Percentiles rank a stretch among this genome's conserved stretches.
These are phyloP conservation scores for Oryzias dopingdopingensis DNA, from an alignment of 2,797 vertebrate genomes.

Conservation along the genomic window DNA sequence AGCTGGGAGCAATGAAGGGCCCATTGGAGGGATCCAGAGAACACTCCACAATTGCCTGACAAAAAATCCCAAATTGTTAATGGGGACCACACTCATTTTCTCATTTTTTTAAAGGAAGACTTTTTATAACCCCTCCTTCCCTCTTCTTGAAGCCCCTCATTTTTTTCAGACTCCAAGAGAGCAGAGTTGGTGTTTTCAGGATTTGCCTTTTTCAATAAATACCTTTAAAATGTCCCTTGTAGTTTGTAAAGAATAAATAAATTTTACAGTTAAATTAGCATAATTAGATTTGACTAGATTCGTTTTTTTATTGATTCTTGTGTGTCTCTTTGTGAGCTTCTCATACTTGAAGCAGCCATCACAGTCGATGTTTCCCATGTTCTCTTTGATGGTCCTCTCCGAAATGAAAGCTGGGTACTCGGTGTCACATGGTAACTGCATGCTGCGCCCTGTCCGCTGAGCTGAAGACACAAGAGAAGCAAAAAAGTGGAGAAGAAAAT, in stretches of 20 bases:
- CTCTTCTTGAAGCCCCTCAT: conserved; percentile 56
- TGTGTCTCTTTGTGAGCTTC: conserved; percentile 12
- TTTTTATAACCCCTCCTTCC: conserved; percentile 57
- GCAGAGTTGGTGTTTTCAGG: conserved; percentile 29
- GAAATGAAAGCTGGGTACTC: conserved; percentile 98
- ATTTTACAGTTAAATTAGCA: too few relatives aligned
- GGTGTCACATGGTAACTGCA: conserved; percentile 93
- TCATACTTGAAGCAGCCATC: conserved; percentile 94
- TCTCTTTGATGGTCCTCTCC: conserved; percentile 98
- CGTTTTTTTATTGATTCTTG: neutral
- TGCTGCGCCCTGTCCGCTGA: conserved; percentile 85
- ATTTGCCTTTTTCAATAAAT: conserved; percentile 43
- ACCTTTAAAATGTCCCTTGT: conserved; percentile 44
- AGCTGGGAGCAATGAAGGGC: conserved; percentile 81
- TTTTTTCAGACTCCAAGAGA: conserved; percentile 58
- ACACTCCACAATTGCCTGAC: conserved; percentile 79
- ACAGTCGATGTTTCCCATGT: conserved; percentile 91
- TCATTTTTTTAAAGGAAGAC: conserved; percentile 73
- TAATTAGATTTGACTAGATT: too few relatives aligned
- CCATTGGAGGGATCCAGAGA: conserved; percentile 74
- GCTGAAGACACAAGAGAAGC: conserved; percentile 65
- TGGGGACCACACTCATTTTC: conserved; percentile 80
- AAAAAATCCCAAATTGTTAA: conserved; percentile 80
- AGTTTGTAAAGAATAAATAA: conserved; percentile 7
- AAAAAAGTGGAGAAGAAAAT: neutral